Evolutionary conservation across 1,140 invertebrate genomes (phyloP).

Genomic region (Drosophila jambulina): DNA sequence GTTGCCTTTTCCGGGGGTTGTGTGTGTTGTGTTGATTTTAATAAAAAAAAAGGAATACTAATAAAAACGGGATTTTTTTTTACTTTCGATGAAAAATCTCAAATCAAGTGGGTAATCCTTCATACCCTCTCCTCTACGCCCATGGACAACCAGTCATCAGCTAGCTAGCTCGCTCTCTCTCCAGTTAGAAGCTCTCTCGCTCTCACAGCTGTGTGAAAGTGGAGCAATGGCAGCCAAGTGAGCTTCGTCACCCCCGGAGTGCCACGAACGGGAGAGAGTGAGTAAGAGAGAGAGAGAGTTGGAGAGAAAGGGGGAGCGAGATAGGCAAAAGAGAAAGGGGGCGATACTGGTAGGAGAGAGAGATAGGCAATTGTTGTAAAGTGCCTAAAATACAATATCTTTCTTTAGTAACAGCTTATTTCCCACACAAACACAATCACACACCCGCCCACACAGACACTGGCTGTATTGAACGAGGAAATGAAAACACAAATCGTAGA

Average conservation of each 20-base stretch:
- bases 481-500: slow-evolving; percentile 17
- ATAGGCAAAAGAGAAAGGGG: slow-evolving; percentile 23
- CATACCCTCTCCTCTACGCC: background rate
- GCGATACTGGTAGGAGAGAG: background rate
- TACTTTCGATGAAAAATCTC: background rate
- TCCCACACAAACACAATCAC: slow-evolving; percentile 13
- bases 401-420: slow-evolving; percentile 40
- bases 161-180: slow-evolving; percentile 14
- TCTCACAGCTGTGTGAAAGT: slow-evolving; percentile 60
- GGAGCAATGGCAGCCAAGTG: slow-evolving; percentile 50
- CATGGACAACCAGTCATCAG: slow-evolving; percentile 27
- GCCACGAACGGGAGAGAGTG: slow-evolving; percentile 23
- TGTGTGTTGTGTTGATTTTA: background rate
- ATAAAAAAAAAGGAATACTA: background rate
- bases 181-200: slow-evolving; percentile 24
- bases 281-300: background rate
- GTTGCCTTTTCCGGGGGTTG: background rate
- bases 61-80: background rate
- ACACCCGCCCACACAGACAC: background rate
- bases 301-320: slow-evolving; percentile 13
- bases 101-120: background rate
- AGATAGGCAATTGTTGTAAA: slow-evolving; percentile 29
- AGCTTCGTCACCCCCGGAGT: slow-evolving; percentile 41
- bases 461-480: slow-evolving; percentile 2
- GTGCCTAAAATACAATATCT: slow-evolving; percentile 34